Evolutionary conservation across 2,888 invertebrate species (phyloP), one percentile per base, ranked within the genome.

Genomic region (Lypha dubia): DNA sequence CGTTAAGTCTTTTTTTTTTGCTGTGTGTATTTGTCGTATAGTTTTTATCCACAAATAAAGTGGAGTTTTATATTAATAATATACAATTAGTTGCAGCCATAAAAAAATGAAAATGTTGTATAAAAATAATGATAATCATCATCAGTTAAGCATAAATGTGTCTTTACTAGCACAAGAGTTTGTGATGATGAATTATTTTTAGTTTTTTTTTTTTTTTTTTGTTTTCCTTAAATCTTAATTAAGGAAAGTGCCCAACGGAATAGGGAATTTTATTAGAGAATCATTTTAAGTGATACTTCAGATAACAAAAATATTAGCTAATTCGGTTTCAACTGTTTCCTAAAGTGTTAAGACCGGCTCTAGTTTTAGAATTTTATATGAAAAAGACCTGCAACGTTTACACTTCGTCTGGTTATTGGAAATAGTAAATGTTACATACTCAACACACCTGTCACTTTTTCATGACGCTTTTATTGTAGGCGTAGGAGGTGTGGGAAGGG

Each of bases 81-180:
- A 84, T 84, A 81, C 84, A 84, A 84, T 84, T 84, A 84, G 81
- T 79, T 81, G 84, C 84, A 84, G 77, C 74, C 77, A 38, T 74
- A 67, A 76, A 67, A 76, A 74, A 76, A 38, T 73, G 32, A 84
- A 67, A 58, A 70, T 60, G 38, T 44, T 28, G 35, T 73, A 74
- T 51, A 41, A 80, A 74, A 67, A 67, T 75, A 53, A 73, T 65
- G 38, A 73, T 65, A 73, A 68, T 62, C 62, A 73, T 65, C 79
- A 68, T 62, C 62, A 41, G 56, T 70, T 70, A 20, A 3, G 41
- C 24, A 49, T 67, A 58, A 73, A 79, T 51, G 65, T 58, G 63
- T n/a, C n/a, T n/a, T 82, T 49, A 71, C 56, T 70, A 63, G n/a
- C n/a, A 70, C 67, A 81, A 53, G 32, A 44, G 7, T n/a, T 63